phyloP scores from a whole-genome alignment of 1,140 invertebrate genomes.

The Lordiphosa stackelbergi region DNA sequence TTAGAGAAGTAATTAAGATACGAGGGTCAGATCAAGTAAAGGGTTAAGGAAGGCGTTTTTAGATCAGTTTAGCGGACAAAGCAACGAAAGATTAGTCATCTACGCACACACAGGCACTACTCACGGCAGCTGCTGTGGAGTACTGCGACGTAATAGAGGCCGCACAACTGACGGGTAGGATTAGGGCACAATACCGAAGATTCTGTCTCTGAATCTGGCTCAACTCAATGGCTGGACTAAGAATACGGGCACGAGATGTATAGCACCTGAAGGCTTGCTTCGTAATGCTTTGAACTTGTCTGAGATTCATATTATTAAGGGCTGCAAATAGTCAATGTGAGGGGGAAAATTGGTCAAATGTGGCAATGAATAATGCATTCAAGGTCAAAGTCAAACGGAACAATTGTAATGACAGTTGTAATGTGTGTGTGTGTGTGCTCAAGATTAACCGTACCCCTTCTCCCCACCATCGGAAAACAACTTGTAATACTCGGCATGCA shows the following conservation, averaged over 20 bases:
- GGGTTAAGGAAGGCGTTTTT: slow-evolving; percentile 13
- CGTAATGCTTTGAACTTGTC: slow-evolving; percentile 46
- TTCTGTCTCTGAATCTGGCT: slow-evolving; percentile 31
- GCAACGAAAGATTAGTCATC: slow-evolving; percentile 41
- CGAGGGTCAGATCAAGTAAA: neutral
- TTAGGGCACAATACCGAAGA: slow-evolving; percentile 57
- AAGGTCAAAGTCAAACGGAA: slow-evolving; percentile 36
- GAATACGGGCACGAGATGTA: slow-evolving; percentile 23
- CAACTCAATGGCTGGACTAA: slow-evolving; percentile 26
- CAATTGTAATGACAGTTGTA: neutral
- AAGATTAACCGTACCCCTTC: too few relatives aligned
- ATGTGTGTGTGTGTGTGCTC: too few relatives aligned
- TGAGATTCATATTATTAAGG: slow-evolving; percentile 61
- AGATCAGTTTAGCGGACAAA: slow-evolving; percentile 39
- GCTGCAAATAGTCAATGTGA: slow-evolving; percentile 44
- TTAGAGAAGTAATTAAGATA: neutral
- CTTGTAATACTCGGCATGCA: neutral
- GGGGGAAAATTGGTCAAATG: slow-evolving; percentile 1
- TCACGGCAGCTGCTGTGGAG: slow-evolving; percentile 69
- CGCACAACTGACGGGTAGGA: slow-evolving; percentile 59
- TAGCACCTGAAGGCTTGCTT: slow-evolving; percentile 46
- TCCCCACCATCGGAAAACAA: neutral
- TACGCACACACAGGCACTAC: slow-evolving; percentile 50
- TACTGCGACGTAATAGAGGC: slow-evolving; percentile 40
- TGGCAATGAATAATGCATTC: slow-evolving; percentile 17